Base-by-base conservation (phyloP, 2,797 vertebrate species). In the Enteromius unitaeniatus region DNA sequence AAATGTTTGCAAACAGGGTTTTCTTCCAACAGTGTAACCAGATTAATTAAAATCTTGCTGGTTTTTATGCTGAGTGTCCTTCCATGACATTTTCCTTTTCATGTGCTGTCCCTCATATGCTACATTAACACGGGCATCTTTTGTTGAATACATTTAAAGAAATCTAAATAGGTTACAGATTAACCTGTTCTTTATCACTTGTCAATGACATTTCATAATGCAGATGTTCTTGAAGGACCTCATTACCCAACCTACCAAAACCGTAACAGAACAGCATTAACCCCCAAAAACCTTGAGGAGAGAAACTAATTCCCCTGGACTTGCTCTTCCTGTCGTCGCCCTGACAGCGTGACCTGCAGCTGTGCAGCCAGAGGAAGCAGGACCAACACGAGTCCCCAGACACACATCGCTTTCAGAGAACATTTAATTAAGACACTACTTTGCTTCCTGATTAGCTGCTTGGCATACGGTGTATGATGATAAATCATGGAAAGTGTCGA, bases 371-470 rank as follows among this genome's bases (percentile, higher is more conserved):
- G 72, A 87, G 85, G 51, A 82, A 86, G 76, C 73, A 74, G 83
- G 79, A 60, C 81, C 64, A 81, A 78, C 85, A 79, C 74, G 64
- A 79, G 55, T 79, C 75, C 75, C 79, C 72, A 10, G 81, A 82
- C 45, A 76, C 69, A 65, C 79, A 86, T 84, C 67, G 82, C 81
- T 64, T 84, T 78, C 70, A 72, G 86, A 74, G 79, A 81, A 85
- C 86, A 87, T 89, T 84, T 76, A 82, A 84, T 87, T 86, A 87
- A 68, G 73, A 83, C 40, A 67, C 78, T 64, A 58, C 79, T 81
- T 82, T 79, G 85, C 85, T 87, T 89, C 86, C 87, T 89, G 85
- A 87, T 88, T 88, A 88, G 79, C 83, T 58, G 45, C 68, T 79
- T 86, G 86, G 84, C 87, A 84, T 80, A 80, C 55, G 40, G 28